Conservation (phyloP, 2,113 vertebrate species). For the Aphelocoma coerulescens region DNA sequence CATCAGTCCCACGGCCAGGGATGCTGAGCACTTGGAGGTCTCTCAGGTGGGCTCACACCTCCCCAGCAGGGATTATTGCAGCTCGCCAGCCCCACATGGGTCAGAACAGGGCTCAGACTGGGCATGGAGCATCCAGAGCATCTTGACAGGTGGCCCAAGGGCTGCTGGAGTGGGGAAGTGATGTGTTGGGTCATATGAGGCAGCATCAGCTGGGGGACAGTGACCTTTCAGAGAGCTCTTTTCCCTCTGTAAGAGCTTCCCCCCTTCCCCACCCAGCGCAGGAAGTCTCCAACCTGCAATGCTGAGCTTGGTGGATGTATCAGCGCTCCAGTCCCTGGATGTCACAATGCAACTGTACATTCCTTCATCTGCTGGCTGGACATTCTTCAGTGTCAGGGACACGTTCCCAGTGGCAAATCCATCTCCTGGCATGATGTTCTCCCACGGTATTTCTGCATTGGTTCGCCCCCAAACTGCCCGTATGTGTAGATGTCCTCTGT, state of each 20-base stretch:
- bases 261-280: not conserved
- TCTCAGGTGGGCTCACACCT: not conserved
- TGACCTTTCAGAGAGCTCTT: not conserved
- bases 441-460: not conserved
- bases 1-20: not conserved
- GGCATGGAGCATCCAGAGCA: not conserved
- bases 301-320: not conserved
- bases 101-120: not conserved
- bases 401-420: not conserved
- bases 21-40: not conserved
- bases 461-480: not conserved
- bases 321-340: not conserved
- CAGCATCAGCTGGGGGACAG: too few species aligned
- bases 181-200: not conserved
- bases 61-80: not conserved
- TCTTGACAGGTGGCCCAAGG: not conserved
- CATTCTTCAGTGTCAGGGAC: not conserved
- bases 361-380: not conserved
- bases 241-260: not conserved
- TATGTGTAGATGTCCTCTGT: not conserved
- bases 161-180: not conserved
- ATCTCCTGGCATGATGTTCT: not conserved
- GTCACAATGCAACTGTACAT: not conserved
- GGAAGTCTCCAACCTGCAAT: not conserved
- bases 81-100: not conserved